Base-by-base conservation (phyloP, 2,888 invertebrate species). In the Bombylius discolor region DNA sequence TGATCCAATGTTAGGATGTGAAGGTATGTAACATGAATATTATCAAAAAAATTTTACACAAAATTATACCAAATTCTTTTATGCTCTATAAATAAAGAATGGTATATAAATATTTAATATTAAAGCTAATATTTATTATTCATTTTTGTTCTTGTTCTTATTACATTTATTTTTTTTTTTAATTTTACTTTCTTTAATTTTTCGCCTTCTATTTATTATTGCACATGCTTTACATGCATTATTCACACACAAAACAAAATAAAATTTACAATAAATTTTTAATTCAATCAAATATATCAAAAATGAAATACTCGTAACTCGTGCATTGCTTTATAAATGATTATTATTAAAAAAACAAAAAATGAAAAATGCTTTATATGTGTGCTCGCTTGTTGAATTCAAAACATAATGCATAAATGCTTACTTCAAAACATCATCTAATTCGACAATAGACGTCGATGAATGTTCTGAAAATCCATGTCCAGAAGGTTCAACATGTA, bases 1-100 rank as follows among this genome's bases (percentile, higher is more conserved):
- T 64, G 84, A 92, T 72, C 87, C 91, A 31, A 78, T 82, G 70
- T 75, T 79, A 53, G 81, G 80, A 63, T 91, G 90, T 73, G 79
- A 80, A 75, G 89, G 89, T 89, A 82, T 72, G 73, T 66, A 42
- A 4, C 4, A 39, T 9, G 1, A 42, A 42, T 42, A 36, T 42
- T 42, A 23, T 23, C 3, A 23, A 23, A 23, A 23, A 23, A 23
- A 23, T 2, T 23, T 1, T 23, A 23, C 23, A 23, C 23, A 23
- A 54, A 45, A 44, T 6, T 44, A 44, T 44, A 12, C 13, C 13
- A 44, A 5, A 4, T 12, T 44, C 11, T 44, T 5, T 5, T 44
- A 13, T 13, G 11, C 5, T 44, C 13, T 12, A 5, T 44, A 44
- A 13, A 12, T 44, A 13, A 11, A 44, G 13, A 44, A 44, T 44